Conservation (phyloP, 2,113 vertebrate genomes). For the Beaufortia kweichowensis region DNA sequence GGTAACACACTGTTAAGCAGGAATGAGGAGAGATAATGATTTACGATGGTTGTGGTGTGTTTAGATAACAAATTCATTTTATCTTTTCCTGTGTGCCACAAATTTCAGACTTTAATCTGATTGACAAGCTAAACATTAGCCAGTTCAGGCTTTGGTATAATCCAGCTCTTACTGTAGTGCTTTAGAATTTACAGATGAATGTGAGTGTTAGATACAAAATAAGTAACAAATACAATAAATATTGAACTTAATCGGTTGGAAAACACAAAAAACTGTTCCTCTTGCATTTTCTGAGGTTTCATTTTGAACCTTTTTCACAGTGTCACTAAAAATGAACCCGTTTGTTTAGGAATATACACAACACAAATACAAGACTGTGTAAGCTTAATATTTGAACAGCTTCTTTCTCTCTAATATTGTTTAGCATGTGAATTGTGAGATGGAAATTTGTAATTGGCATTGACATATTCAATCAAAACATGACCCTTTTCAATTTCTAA, state of each 20-base stretch:
- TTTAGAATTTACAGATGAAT: too few relatives aligned
- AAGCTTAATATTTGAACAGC: constrained; percentile 57
- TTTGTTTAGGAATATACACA: constrained; percentile 43
- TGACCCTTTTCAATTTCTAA: constrained; percentile 66
- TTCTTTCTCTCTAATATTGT: constrained; percentile 50
- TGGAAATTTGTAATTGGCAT: constrained; percentile 72
- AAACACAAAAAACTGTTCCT: neutral
- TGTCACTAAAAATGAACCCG: constrained; percentile 18
- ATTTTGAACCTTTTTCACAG: constrained; percentile 12
- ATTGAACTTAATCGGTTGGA: constrained; percentile 1
- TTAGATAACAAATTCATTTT: constrained; percentile 34
- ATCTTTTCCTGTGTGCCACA: constrained; percentile 5
- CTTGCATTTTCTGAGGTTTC: neutral
- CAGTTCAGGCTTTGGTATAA: too few relatives aligned
- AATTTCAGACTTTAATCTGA: neutral
- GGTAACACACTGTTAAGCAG: constrained; percentile 34
- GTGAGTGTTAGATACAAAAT: neutral
- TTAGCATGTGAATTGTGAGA: too few relatives aligned
- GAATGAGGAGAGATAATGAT: constrained; percentile 36
- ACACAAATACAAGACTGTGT: constrained; percentile 57
- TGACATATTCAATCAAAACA: constrained; percentile 74
- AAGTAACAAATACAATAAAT: too few relatives aligned
- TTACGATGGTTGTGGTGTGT: constrained; percentile 21
- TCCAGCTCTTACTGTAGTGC: too few relatives aligned
- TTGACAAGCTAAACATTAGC: neutral